These are phyloP conservation scores for Aleiodes alternator DNA, from an alignment of 2,888 invertebrate species.

Conservation along the genomic window DNA sequence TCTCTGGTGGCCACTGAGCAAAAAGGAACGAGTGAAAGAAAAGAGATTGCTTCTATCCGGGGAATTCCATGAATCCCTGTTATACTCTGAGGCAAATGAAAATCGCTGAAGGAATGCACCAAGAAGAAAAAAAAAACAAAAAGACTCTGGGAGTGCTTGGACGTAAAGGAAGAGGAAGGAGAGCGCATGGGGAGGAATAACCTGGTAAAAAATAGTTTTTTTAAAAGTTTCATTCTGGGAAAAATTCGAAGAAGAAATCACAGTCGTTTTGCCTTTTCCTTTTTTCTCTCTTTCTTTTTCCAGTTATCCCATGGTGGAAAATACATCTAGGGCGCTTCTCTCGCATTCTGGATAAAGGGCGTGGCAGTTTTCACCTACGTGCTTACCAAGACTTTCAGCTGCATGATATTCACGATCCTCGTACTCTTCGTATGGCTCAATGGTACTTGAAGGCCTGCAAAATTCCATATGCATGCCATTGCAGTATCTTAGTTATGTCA, in stretches of 20 bases:
- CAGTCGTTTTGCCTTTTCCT: too few relatives aligned
- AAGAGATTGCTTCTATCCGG: conserved; percentile 24
- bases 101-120: conserved; percentile 44
- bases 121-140: conserved; percentile 32
- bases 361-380: conserved; percentile 76
- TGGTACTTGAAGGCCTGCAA: conserved; percentile 81
- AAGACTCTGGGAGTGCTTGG: conserved; percentile 25
- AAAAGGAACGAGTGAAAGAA: not conserved
- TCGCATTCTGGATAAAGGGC: conserved; percentile 81
- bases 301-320: conserved; percentile 66
- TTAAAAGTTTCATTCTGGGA: not conserved
- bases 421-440: conserved; percentile 80
- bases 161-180: not conserved
- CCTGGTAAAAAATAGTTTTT: conserved; percentile 1
- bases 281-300: not conserved
- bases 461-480: conserved; percentile 43
- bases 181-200: not conserved
- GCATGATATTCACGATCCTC: conserved; percentile 85
- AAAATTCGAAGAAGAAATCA: not conserved
- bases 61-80: conserved; percentile 41
- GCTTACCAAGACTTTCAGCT: conserved; percentile 83
- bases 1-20: conserved; percentile 9
- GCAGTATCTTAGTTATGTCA: conserved; percentile 20
- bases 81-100: conserved; percentile 43
- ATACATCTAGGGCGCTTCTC: conserved; percentile 79